These are phyloP conservation scores for Gryllus longicercus DNA, from an alignment of 2,888 invertebrate species.

Conservation along the genomic window DNA sequence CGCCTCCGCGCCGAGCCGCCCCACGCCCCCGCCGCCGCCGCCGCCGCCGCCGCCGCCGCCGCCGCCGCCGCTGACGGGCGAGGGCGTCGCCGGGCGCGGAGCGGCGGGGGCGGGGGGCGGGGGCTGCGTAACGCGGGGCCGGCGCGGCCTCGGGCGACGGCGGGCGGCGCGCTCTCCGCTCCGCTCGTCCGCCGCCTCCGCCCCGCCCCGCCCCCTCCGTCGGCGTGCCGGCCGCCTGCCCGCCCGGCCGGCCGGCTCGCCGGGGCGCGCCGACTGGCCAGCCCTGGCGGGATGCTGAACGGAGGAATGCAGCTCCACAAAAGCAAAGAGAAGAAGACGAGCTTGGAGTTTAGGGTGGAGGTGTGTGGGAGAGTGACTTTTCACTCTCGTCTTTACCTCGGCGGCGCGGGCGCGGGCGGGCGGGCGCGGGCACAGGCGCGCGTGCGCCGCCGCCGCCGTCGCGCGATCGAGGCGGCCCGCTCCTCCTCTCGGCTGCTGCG, in stretches of 20 bases:
- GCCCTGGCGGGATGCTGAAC: slow-evolving; percentile 25
- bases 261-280: slow-evolving; percentile 19
- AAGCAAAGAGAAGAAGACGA: slow-evolving; percentile 22
- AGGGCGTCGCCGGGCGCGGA: no score
- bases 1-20: no score
- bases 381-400: neutral
- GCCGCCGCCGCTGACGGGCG: no score
- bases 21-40: no score
- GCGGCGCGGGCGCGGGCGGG: neutral
- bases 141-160: no score
- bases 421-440: neutral
- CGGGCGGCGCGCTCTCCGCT: no score
- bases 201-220: no score
- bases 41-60: no score
- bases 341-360: neutral
- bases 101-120: no score
- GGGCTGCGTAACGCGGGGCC: no score
- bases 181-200: no score
- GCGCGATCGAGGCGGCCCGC: neutral
- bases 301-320: slow-evolving; percentile 28
- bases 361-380: slow-evolving; percentile 7
- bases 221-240: neutral
- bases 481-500: neutral
- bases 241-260: neutral
- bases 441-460: neutral